Evolutionary conservation across 1,140 invertebrate species (phyloP).

Genomic region (Anagrus nilaparvatae): DNA sequence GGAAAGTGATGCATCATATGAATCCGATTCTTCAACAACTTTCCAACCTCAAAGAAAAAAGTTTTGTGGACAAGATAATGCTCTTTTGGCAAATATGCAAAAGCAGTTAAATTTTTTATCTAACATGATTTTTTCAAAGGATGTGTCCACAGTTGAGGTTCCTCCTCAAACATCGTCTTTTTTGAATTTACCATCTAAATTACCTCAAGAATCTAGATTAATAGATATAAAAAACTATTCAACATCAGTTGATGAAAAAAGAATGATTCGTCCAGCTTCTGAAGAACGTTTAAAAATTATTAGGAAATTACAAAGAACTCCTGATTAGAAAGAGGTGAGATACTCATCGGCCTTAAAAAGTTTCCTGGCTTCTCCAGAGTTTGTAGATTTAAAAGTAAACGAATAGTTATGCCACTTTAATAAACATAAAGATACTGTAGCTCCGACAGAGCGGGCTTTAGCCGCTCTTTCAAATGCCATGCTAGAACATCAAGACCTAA

Average conservation of each 20-base stretch:
- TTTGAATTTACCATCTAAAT: too few species aligned
- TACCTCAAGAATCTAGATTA: slow-evolving; percentile 7
- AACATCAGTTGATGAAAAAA: too few species aligned
- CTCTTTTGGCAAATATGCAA: too few species aligned
- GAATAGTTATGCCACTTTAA: slow-evolving; percentile 14
- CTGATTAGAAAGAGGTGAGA: slow-evolving; percentile 15
- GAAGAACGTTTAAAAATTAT: too few species aligned
- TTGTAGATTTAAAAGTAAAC: slow-evolving; percentile 16
- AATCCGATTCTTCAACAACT: not conserved
- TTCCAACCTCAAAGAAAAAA: too few species aligned
- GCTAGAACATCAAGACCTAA: slow-evolving; percentile 9
- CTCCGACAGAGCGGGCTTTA: slow-evolving; percentile 8
- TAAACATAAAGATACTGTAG: slow-evolving; percentile 1
- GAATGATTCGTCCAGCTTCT: too few species aligned
- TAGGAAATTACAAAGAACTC: not conserved
- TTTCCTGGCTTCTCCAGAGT: slow-evolving; percentile 11
- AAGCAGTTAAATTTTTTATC: too few species aligned
- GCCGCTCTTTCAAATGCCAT: slow-evolving; percentile 12
- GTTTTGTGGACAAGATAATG: too few species aligned
- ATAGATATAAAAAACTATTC: too few species aligned
- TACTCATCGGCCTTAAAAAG: slow-evolving; percentile 12
- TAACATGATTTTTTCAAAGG: too few species aligned
- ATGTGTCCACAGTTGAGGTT: too few species aligned
- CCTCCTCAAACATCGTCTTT: too few species aligned
- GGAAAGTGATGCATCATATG: not conserved